Conservation (phyloP, 1,140 invertebrate species). For the Dolichoris vasculosae region DNA sequence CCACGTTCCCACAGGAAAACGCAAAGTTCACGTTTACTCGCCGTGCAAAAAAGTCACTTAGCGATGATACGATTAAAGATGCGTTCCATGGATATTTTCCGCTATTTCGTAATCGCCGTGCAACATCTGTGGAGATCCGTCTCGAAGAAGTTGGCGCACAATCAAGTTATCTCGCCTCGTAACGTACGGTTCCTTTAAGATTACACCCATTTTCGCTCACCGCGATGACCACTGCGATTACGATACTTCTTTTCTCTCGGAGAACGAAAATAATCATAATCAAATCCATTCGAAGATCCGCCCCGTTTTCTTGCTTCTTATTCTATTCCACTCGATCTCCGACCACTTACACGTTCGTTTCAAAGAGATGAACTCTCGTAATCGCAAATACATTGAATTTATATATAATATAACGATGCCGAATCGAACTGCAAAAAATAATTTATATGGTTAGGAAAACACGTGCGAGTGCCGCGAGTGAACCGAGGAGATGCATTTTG, state of each 20-base stretch:
- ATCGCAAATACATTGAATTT: background rate
- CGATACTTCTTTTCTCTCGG: background rate
- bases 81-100: background rate
- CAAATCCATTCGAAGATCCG: no score
- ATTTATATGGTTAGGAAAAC: background rate
- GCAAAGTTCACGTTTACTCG: no score
- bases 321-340: background rate
- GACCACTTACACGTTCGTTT: background rate
- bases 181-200: background rate
- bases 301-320: background rate
- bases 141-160: background rate
- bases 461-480: no score
- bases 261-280: background rate
- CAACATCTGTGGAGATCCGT: background rate
- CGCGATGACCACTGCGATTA: background rate
- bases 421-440: background rate
- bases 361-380: background rate
- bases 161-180: background rate
- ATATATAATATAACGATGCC: background rate
- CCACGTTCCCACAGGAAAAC: no score
- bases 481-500: constrained; percentile 10
- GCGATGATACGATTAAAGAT: background rate
- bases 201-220: background rate
- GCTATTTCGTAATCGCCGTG: background rate
- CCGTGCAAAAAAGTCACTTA: background rate